Conservation (phyloP, 2,113 vertebrate species). For the Pangasianodon hypophthalmus region DNA sequence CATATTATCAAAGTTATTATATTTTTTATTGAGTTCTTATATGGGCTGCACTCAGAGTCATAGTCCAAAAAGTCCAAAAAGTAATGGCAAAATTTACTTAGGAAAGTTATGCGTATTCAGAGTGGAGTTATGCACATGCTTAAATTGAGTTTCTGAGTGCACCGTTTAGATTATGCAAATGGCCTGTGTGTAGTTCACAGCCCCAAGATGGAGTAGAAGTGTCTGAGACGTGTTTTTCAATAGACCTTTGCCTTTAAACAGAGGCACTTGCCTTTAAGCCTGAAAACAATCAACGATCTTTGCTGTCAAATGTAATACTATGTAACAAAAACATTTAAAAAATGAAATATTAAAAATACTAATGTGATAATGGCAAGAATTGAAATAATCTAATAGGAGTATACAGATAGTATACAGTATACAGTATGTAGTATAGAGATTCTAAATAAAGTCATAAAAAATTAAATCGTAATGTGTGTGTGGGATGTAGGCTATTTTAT, state of each 20-base stretch:
- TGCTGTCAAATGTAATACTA: too few species aligned
- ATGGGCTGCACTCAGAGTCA: background rate
- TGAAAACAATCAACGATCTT: too few species aligned
- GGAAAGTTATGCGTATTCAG: background rate
- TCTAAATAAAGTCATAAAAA: too few species aligned
- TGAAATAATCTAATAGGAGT: too few species aligned
- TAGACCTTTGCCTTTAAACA: background rate
- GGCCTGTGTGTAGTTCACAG: background rate
- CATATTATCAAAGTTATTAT: background rate
- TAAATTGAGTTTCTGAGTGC: background rate
- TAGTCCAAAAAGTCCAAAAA: background rate
- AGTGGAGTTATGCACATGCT: background rate
- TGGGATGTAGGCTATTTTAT: too few species aligned
- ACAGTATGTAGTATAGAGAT: too few species aligned
- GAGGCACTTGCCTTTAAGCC: too few species aligned
- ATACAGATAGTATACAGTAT: too few species aligned
- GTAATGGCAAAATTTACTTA: background rate
- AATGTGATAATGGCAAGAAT: too few species aligned
- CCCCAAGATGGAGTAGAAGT: background rate
- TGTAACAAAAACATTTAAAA: too few species aligned
- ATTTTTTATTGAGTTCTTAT: background rate
- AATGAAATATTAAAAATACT: background rate
- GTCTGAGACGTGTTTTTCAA: background rate
- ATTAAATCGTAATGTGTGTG: too few species aligned
- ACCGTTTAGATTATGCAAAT: background rate